phyloP scores from a whole-genome alignment of 2,888 invertebrate species.

The Drosophila limbata region DNA sequence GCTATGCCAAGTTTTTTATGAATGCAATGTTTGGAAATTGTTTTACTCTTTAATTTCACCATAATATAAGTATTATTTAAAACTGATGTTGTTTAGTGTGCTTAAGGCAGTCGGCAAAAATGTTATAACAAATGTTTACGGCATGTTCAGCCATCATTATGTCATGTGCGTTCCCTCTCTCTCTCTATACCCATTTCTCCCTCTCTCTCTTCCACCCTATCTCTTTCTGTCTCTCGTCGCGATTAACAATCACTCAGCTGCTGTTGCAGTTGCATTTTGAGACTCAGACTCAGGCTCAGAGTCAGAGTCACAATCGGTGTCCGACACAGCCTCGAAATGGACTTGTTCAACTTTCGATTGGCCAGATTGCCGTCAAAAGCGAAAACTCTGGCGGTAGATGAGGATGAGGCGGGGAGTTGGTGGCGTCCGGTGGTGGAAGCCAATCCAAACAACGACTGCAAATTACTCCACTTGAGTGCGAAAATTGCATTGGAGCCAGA shows the following conservation, averaged over 20 bases:
- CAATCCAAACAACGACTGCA: slow-evolving; percentile 67
- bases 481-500: slow-evolving; percentile 68
- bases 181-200: not conserved
- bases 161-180: slow-evolving; percentile 51
- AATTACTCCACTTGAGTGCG: slow-evolving; percentile 77
- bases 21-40: not conserved
- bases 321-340: slow-evolving; percentile 60
- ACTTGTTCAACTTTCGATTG: slow-evolving; percentile 77
- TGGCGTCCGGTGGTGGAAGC: slow-evolving; percentile 22
- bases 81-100: slow-evolving; percentile 35
- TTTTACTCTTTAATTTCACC: not conserved
- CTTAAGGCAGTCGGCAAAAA: slow-evolving; percentile 29
- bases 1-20: not conserved
- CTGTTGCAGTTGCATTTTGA: slow-evolving; percentile 24
- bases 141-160: slow-evolving; percentile 66
- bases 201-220: not conserved
- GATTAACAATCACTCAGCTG: slow-evolving; percentile 62
- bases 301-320: slow-evolving; percentile 43
- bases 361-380: slow-evolving; percentile 43
- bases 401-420: not conserved
- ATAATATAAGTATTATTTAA: not conserved
- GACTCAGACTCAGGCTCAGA: slow-evolving; percentile 12
- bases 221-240: not conserved
- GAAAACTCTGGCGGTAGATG: slow-evolving; percentile 24
- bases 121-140: slow-evolving; percentile 66